These are phyloP conservation scores for Ptilonorhynchus violaceus DNA, from an alignment of 2,113 vertebrate species.

Conservation along the genomic window DNA sequence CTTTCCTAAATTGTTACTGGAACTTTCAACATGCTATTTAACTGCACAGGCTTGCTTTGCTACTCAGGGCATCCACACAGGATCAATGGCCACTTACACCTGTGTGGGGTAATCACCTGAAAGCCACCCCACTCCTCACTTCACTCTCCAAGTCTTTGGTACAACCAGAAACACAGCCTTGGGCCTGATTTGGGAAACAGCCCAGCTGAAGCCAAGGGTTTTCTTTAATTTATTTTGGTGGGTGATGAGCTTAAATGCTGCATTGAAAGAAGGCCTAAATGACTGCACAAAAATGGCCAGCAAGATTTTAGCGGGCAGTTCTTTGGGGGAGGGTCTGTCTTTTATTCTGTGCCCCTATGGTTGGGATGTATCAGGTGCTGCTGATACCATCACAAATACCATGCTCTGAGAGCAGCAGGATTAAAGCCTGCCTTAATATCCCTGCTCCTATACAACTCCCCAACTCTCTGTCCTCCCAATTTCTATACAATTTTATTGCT, in stretches of 20 bases:
- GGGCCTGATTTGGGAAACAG: background rate
- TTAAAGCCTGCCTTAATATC: background rate
- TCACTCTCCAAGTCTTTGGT: background rate
- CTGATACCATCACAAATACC: background rate
- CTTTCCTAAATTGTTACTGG: background rate
- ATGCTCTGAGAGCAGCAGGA: background rate
- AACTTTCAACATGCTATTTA: background rate
- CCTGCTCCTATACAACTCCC: background rate
- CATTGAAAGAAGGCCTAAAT: background rate
- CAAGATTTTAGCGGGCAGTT: background rate
- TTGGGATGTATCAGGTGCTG: background rate
- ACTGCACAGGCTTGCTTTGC: background rate
- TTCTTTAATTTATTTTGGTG: background rate
- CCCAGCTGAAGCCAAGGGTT: background rate
- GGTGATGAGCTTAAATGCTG: background rate
- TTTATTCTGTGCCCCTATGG: background rate
- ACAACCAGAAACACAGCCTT: background rate
- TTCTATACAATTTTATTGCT: background rate
- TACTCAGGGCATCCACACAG: background rate
- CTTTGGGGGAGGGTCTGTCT: background rate
- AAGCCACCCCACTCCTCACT: background rate
- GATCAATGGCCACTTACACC: background rate
- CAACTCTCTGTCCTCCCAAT: background rate
- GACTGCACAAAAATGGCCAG: background rate
- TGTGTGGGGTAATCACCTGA: background rate